Base-by-base conservation (phyloP, 1,140 invertebrate species). In the Rhyacophila brunnea region DNA sequence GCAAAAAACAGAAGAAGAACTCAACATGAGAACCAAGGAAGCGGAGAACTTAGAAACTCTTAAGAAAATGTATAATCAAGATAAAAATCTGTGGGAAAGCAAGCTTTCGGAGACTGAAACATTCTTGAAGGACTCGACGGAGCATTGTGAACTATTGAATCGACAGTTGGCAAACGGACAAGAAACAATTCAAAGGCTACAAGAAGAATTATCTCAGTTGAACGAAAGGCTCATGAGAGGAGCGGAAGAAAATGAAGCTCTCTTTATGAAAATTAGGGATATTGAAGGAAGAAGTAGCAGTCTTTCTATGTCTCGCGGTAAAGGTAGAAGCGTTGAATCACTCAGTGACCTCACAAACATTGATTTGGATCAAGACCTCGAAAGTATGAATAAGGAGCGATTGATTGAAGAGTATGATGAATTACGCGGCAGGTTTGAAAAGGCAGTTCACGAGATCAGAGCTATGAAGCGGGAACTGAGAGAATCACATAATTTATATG, bases 311-410 rank as follows among this genome's bases (percentile, higher is more conserved):
- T 75, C 78, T 1, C 78, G 74, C 65, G 80, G 76, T 58, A 79
- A 78, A 60, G 82, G 85, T 51, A 84, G 86, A 66, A 87, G 87
- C 56, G 83, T 89, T 54, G 88, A 90, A 66, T 92, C 90, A 10
- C 76, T 92, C 5, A 88, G 87, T 66, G 90, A 92, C 71, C 77
- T 92, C 34, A 90, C 88, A 1, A 90, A 91, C 60, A 84, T 92
- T 40, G 87, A 89, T 68, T 77, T 88, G 60, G 87, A 91, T 64
- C 73, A 89, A 34, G 85, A 92, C 74, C 74, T 91, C 14, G 87
- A 87, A 65, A 77, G 82, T 13, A 74, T 92, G 57, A 87, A 89
- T 67, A 87, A 88, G 65, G 88, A 91, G 62, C 87, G 85, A 61
- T 73, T 92, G 11, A 86, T 89, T 58, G 89, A 91, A 70, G 89